Evolutionary conservation across 2,113 vertebrate genomes (phyloP), one percentile per base, ranked within the genome.

Genomic region (Dasypus novemcinctus): DNA sequence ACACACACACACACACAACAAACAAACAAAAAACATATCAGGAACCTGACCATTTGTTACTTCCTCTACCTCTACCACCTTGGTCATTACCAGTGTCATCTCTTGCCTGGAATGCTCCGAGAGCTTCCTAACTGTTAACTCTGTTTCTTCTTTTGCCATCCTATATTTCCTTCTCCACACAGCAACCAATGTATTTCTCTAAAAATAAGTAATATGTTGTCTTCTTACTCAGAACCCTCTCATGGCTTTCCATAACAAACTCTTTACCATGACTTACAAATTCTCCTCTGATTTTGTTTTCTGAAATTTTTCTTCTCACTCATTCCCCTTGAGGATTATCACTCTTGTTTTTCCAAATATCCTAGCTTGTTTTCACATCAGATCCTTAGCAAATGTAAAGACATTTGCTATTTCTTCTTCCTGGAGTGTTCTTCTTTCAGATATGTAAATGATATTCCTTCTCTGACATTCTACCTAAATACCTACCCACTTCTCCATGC

Each of bases 381-480:
- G 74, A 18, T 41, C 7, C 84, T 91, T 81, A 92, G 85, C 14
- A 64, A 81, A 82, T 52, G n/a, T 92, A 76, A 69, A 57, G 25
- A 90, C 10, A 15, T 91, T 85, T 87, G 52, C 41, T 46, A 18
- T 88, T 93, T 75, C 71, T 33, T 90, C 29, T 78, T 86, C 54
- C 27, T 90, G n/a, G 54, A 76, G 80, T 69, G 11, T 72, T 92
- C 54, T 94, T 86, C 59, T 59, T 82, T 90, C 52, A 87, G 20
- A 63, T 57, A 63, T 25, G 7, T 90, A 61, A 69, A 54, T 72
- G 49, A 31, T 71, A 23, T 3, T 49, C 15, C 25, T 23, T 49
- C 66, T 81, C 36, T 49, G 4, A 91, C 38, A 18, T 11, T 79
- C 43, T 54, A 38, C 68, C 54, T 57, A 38, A 54, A 33, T 41